Conservation (phyloP, 2,888 invertebrate species). For the Marronus borbonicus region DNA sequence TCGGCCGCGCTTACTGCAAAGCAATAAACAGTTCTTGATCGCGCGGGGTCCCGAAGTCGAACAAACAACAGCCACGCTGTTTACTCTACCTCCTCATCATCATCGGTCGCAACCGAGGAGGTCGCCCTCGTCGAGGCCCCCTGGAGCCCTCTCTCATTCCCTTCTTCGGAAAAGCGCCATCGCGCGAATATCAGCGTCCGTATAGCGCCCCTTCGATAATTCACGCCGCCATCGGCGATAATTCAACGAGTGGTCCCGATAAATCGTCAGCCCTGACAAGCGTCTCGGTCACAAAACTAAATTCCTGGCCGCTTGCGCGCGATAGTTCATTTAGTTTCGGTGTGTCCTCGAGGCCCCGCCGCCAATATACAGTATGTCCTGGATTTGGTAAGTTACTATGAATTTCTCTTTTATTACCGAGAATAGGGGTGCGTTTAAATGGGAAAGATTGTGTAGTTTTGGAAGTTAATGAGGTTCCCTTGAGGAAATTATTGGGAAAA, state of each 20-base stretch:
- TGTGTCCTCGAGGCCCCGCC: constrained; percentile 57
- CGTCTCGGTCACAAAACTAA: constrained; percentile 68
- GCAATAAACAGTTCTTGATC: constrained; percentile 26
- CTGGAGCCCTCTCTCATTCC: no score
- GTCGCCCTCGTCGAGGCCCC: no score
- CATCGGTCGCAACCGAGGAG: background rate
- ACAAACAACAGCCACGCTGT: constrained; percentile 25
- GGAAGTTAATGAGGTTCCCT: no score
- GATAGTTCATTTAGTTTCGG: constrained; percentile 68
- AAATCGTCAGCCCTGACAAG: constrained; percentile 60
- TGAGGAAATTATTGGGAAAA: no score
- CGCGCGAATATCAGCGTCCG: background rate
- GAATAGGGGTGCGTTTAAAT: no score
- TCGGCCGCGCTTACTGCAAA: background rate
- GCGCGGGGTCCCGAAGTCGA: constrained; percentile 27
- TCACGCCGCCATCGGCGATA: constrained; percentile 55
- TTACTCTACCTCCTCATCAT: background rate
- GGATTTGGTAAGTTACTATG: no score
- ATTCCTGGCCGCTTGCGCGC: constrained; percentile 66
- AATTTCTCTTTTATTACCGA: no score
- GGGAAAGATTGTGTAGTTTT: no score
- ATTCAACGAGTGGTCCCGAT: constrained; percentile 60
- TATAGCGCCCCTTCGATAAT: constrained; percentile 43
- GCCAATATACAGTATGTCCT: no score
- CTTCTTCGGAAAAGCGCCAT: background rate